Conservation (phyloP, 2,113 vertebrate species). For the Rana temporaria region DNA sequence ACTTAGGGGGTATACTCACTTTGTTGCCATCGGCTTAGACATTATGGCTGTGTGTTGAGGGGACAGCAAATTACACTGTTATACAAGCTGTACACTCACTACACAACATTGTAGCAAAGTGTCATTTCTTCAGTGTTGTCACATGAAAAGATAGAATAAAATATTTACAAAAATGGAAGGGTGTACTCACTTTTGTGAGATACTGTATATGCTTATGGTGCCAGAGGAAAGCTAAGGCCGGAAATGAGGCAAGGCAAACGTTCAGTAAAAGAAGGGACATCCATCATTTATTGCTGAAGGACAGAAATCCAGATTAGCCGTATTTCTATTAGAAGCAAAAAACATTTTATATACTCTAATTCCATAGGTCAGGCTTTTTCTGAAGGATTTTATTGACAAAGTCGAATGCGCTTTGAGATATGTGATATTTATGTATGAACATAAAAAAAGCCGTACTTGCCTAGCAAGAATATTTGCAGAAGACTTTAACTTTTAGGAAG, state of each 20-base stretch:
- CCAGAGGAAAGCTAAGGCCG: constrained; percentile 35
- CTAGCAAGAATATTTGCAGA: neutral
- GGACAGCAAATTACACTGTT: too few relatives aligned
- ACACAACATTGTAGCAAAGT: too few relatives aligned
- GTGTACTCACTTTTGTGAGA: too few relatives aligned
- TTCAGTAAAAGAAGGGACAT: constrained; percentile 27
- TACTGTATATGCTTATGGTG: constrained; percentile 38
- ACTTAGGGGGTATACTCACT: too few relatives aligned
- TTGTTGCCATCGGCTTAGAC: too few relatives aligned
- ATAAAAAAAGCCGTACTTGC: constrained; percentile 11
- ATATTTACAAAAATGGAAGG: too few relatives aligned
- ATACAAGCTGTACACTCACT: too few relatives aligned
- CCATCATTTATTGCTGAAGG: constrained; percentile 1
- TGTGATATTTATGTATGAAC: constrained; percentile 5
- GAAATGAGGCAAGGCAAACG: constrained; percentile 26
- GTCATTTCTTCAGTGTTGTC: too few relatives aligned
- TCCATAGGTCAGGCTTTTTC: neutral
- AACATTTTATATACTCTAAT: constrained; percentile 13
- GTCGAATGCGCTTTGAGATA: neutral
- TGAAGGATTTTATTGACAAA: neutral
- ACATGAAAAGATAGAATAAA: too few relatives aligned
- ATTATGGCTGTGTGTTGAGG: too few relatives aligned
- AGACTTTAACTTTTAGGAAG: neutral
- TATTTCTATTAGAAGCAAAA: neutral
- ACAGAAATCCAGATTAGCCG: constrained; percentile 36